These are phyloP conservation scores for Sturnira hondurensis DNA, from an alignment of 2,113 vertebrate genomes.

Conservation along the genomic window DNA sequence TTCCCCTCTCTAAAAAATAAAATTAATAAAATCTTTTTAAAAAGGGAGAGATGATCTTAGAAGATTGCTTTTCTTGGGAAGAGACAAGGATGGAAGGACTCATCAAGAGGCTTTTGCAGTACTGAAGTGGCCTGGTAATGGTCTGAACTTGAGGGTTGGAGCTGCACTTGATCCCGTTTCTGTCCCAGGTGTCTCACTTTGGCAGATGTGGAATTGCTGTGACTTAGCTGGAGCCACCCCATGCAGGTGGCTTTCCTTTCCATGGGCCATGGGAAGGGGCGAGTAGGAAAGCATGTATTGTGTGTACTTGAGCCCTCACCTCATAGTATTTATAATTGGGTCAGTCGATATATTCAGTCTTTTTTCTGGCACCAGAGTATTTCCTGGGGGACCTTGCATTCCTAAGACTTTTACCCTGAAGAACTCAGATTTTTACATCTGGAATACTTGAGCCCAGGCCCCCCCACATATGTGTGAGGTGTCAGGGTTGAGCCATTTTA, in stretches of 20 bases:
- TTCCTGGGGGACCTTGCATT: slow-evolving; percentile 23
- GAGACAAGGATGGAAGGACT: neutral
- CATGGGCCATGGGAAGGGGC: neutral
- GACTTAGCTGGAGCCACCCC: neutral
- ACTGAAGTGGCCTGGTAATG: neutral
- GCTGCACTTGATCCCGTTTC: neutral
- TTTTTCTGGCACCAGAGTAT: neutral
- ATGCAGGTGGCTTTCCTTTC: neutral
- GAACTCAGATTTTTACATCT: neutral
- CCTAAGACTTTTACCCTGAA: neutral
- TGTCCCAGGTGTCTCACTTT: neutral
- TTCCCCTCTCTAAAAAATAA: too few species aligned
- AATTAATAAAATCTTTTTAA: too few species aligned
- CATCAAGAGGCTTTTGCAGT: neutral
- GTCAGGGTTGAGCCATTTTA: neutral
- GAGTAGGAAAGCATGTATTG: neutral
- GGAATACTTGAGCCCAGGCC: neutral
- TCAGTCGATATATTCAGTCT: neutral
- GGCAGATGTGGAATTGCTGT: neutral
- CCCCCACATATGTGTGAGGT: neutral
- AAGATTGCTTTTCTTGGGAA: neutral
- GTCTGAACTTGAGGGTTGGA: neutral
- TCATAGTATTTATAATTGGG: neutral
- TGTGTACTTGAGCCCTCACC: neutral
- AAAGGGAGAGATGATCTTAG: neutral